Percentiles rank a stretch among this genome's conserved stretches.
These are phyloP conservation scores for Dexiosoma caninum DNA, from an alignment of 2,888 invertebrate genomes.

Conservation along the genomic window DNA sequence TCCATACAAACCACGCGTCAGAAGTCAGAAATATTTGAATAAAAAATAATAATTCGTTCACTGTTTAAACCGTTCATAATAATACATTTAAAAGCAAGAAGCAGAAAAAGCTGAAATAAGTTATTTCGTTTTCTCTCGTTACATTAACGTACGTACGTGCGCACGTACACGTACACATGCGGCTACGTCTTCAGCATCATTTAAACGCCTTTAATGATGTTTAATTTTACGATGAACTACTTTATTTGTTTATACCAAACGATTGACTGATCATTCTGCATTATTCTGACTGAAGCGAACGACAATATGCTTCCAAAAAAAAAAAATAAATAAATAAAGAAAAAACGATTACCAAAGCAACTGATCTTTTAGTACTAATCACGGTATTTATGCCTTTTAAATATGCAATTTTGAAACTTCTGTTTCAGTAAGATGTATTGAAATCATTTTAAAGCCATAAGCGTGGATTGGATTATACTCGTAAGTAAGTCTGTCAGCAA, in stretches of 20 bases:
- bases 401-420: slow-evolving; percentile 60
- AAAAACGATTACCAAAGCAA: slow-evolving; percentile 17
- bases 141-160: neutral
- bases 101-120: neutral
- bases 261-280: slow-evolving; percentile 32
- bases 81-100: neutral
- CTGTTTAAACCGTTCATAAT: neutral
- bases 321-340: neutral
- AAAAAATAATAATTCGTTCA: neutral
- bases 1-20: slow-evolving; percentile 4
- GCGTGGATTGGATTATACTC: slow-evolving; percentile 34
- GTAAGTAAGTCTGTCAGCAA: slow-evolving; percentile 2
- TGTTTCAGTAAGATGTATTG: slow-evolving; percentile 34
- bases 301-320: slow-evolving; percentile 15
- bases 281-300: slow-evolving; percentile 5
- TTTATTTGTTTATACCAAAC: slow-evolving; percentile 33
- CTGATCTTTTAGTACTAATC: slow-evolving; percentile 55
- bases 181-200: slow-evolving; percentile 16
- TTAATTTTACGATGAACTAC: slow-evolving; percentile 44
- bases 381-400: slow-evolving; percentile 57
- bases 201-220: slow-evolving; percentile 50
- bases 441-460: slow-evolving; percentile 19
- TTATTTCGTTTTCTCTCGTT: neutral
- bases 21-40: neutral
- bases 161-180: too few relatives aligned